Conservation (phyloP, 2,888 invertebrate species). For the Leptothorax acervorum region DNA sequence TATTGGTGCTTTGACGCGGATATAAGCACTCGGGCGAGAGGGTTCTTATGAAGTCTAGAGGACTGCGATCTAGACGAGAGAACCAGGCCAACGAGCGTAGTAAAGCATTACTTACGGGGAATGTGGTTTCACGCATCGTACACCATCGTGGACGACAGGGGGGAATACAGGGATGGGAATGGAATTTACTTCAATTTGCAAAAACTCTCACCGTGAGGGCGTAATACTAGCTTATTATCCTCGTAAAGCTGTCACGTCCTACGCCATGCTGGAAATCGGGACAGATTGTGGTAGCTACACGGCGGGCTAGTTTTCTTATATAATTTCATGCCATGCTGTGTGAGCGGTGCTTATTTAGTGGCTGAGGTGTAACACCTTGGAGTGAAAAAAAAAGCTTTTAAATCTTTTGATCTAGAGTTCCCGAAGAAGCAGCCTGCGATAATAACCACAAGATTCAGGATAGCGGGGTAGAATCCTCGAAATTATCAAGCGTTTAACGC, state of each 20-base stretch:
- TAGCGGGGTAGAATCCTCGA: neutral
- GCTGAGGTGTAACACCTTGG: neutral
- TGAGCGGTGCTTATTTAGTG: slow-evolving; percentile 23
- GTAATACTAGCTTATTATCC: slow-evolving; percentile 77
- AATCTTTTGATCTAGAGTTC: neutral
- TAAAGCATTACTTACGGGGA: slow-evolving; percentile 67
- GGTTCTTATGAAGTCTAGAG: slow-evolving; percentile 51
- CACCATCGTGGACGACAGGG: slow-evolving; percentile 55
- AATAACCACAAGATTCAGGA: neutral
- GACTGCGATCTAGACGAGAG: slow-evolving; percentile 48
- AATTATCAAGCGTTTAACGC: neutral
- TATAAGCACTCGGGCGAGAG: slow-evolving; percentile 24
- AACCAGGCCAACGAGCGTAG: slow-evolving; percentile 65
- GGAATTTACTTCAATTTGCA: slow-evolving; percentile 77
- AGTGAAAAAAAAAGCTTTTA: neutral
- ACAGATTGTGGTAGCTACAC: slow-evolving; percentile 39
- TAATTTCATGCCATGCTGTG: slow-evolving; percentile 28
- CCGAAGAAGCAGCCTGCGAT: neutral
- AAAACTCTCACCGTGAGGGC: slow-evolving; percentile 71
- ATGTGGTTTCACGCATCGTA: slow-evolving; percentile 67
- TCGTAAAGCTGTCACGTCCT: slow-evolving; percentile 74
- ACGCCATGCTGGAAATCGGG: slow-evolving; percentile 45
- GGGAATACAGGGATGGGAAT: slow-evolving; percentile 43
- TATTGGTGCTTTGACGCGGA: slow-evolving; percentile 31
- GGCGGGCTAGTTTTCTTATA: slow-evolving; percentile 28